Percentiles rank a stretch among this genome's conserved stretches.
Conservation (phyloP, 2,888 invertebrate species). For the Prosapia bicincta region DNA sequence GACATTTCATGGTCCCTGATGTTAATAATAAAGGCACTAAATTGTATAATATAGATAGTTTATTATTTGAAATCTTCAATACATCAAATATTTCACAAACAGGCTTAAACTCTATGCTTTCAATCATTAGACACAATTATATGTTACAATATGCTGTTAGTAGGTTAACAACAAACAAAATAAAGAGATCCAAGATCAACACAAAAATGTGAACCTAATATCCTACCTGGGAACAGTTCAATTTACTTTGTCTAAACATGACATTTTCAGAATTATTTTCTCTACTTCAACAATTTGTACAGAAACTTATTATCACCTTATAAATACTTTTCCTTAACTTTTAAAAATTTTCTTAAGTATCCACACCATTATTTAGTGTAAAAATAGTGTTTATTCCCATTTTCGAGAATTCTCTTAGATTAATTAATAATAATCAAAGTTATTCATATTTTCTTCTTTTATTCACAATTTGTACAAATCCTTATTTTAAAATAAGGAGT, state of each 20-base stretch:
- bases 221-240: background rate
- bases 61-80: conserved; percentile 2
- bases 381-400: background rate
- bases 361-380: background rate
- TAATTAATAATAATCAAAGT: background rate
- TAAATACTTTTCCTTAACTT: background rate
- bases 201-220: background rate
- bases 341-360: background rate
- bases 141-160: background rate
- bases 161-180: background rate
- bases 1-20: too few species aligned
- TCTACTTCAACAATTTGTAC: background rate
- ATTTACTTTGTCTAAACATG: background rate
- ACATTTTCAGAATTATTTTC: background rate
- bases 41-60: background rate
- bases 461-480: background rate
- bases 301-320: background rate
- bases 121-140: background rate
- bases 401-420: background rate
- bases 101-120: background rate
- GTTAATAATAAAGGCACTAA: background rate
- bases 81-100: background rate
- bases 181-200: background rate
- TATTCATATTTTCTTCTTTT: background rate
- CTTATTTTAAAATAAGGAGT: background rate